Conservation (phyloP, 2,113 vertebrate species). For the Ranitomeya variabilis region DNA sequence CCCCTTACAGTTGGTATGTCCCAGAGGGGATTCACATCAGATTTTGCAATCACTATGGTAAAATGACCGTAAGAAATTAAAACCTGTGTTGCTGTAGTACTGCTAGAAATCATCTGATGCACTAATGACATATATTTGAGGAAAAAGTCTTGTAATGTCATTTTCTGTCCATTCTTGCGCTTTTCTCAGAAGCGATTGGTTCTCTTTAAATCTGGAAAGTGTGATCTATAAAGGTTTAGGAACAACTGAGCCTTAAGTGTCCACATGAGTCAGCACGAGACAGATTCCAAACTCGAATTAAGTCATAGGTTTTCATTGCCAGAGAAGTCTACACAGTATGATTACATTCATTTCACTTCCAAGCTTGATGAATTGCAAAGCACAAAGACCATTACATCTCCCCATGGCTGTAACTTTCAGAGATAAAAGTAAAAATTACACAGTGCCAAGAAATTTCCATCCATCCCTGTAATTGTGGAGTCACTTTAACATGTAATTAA, state of each 20-base stretch:
- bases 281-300: background rate
- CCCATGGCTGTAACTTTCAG: background rate
- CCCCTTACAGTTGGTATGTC: too few relatives aligned
- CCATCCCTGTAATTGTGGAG: background rate
- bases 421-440: background rate
- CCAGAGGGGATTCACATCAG: too few relatives aligned
- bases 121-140: too few relatives aligned
- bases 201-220: background rate
- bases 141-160: too few relatives aligned
- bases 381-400: background rate
- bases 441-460: background rate
- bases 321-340: background rate
- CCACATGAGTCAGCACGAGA: constrained; percentile 8
- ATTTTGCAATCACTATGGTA: too few relatives aligned
- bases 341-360: background rate
- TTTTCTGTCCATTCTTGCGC: too few relatives aligned
- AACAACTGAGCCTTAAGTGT: background rate
- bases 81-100: too few relatives aligned
- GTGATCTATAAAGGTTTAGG: background rate
- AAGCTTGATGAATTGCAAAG: background rate
- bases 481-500: background rate
- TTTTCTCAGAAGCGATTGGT: too few relatives aligned
- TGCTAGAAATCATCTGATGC: too few relatives aligned
- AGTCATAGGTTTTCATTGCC: background rate
- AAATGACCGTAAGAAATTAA: too few relatives aligned